Percentiles rank a stretch among this genome's conserved stretches.
These are phyloP conservation scores for Phenganax subtilis DNA, from an alignment of 92 coral and sea anemone species.

Conservation along the genomic window DNA sequence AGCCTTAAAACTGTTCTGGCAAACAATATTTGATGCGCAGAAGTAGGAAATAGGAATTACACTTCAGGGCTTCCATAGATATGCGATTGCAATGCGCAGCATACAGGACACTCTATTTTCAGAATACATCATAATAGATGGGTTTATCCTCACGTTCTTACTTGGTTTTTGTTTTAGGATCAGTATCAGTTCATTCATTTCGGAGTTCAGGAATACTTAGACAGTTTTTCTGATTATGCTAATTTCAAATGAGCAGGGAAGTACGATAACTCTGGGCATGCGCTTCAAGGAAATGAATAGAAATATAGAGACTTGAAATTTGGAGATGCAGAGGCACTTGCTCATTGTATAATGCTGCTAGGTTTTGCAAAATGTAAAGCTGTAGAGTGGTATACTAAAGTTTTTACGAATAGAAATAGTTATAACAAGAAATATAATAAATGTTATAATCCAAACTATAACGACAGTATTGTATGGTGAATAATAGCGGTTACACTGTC, in stretches of 20 bases:
- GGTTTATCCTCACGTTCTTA: not conserved
- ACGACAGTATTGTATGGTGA: too few species aligned
- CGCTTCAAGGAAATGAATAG: not conserved
- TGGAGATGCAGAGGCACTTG: too few species aligned
- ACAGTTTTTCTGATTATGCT: constrained; percentile 94
- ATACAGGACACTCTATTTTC: too few species aligned
- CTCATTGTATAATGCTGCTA: too few species aligned
- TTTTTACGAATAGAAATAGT: not conserved
- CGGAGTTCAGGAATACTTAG: constrained; percentile 83
- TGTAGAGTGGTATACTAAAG: constrained; percentile 3
- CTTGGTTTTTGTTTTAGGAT: constrained; percentile 46
- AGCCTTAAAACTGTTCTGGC: too few species aligned
- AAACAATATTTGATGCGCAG: too few species aligned
- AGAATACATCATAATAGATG: not conserved
- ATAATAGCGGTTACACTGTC: too few species aligned
- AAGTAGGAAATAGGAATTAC: too few species aligned
- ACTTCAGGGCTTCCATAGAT: too few species aligned
- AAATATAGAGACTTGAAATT: too few species aligned
- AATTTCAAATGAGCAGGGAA: constrained; percentile 70
- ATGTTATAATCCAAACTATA: not conserved
- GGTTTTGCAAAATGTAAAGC: constrained; percentile 5
- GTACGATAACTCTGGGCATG: not conserved
- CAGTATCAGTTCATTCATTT: constrained; percentile 86
- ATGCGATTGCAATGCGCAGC: too few species aligned
- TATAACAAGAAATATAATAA: not conserved